These are phyloP conservation scores for Apodemia mormo DNA, from an alignment of 2,888 invertebrate species.

Conservation along the genomic window DNA sequence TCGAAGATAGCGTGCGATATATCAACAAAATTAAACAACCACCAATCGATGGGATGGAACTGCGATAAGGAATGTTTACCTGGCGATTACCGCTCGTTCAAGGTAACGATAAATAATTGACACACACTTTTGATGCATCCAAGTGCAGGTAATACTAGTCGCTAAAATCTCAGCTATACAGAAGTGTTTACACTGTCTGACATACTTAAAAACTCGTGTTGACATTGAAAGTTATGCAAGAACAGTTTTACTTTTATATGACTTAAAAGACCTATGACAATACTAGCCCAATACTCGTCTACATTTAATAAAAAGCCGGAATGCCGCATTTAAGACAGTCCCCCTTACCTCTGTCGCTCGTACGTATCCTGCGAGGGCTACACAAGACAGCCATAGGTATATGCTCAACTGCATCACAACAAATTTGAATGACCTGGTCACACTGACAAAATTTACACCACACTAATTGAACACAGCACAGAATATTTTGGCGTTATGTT, in stretches of 20 bases:
- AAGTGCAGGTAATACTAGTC: slow-evolving; percentile 41
- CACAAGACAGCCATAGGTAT: slow-evolving; percentile 87
- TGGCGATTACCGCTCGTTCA: slow-evolving; percentile 68
- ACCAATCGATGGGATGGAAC: slow-evolving; percentile 59
- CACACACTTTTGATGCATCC: slow-evolving; percentile 36
- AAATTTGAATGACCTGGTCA: slow-evolving; percentile 66
- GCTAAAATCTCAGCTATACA: slow-evolving; percentile 38
- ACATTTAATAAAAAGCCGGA: slow-evolving; percentile 68
- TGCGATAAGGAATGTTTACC: slow-evolving; percentile 74
- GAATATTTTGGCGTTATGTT: slow-evolving; percentile 75
- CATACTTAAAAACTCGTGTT: slow-evolving; percentile 48
- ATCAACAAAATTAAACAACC: slow-evolving; percentile 19
- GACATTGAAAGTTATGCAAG: slow-evolving; percentile 81
- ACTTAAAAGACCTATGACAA: slow-evolving; percentile 39
- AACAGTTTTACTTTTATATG: slow-evolving; percentile 44
- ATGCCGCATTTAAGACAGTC: slow-evolving; percentile 73
- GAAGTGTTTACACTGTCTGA: slow-evolving; percentile 40
- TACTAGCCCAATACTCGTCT: slow-evolving; percentile 43
- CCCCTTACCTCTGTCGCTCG: slow-evolving; percentile 88
- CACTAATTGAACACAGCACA: slow-evolving; percentile 69
- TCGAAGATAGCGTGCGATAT: slow-evolving; percentile 22
- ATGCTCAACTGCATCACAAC: slow-evolving; percentile 90
- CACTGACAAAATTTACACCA: slow-evolving; percentile 65
- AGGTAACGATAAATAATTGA: slow-evolving; percentile 56
- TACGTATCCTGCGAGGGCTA: slow-evolving; percentile 87